Evolutionary conservation across 2,888 invertebrate species (phyloP), one percentile per base, ranked within the genome.

Genomic region (Apoda limacodes): DNA sequence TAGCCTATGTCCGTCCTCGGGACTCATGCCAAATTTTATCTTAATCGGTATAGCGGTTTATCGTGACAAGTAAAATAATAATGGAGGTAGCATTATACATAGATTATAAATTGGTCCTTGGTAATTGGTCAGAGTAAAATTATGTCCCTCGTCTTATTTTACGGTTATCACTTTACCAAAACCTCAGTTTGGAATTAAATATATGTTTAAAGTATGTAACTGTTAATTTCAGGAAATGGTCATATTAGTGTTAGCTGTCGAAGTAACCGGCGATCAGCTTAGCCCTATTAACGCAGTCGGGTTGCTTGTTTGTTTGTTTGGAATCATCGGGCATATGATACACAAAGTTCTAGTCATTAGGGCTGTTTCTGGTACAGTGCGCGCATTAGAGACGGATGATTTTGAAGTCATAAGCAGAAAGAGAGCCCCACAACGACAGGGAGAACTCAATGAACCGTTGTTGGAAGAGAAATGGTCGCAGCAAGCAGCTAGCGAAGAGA

Each of bases 201-300:
- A 5, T 9, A 3, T 24, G 4, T 12, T 15, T 9, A 6, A 10
- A 10, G 13, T 13, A 22, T 19, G 4, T 12, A 12, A 9, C 11
- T 4, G 9, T 21, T 32, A 29, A 43, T 83, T 83, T 9, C 71
- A 97, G 95, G 98, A 99, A 83, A 88, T 98, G 57, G 90, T 92
- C 57, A 95, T 95, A 40, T 80, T 99, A 48, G 87, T 90, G 25
- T 72, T 98, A 47, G 98, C 98, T 1, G 92, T 95, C 29, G 84
- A 88, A 54, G 86, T 90, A 49, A 93, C 92, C 52, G 93, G 93
- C 5, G 98, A 98, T 60, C 84, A 87, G 53, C 83, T 98, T 57
- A 92, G 89, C 35, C 57, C 82, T 3, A 72, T 96, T 30, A 99
- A 98, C 75, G 85, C 89, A 13, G 68, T 91, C 4, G 99, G 99